phyloP scores from a whole-genome alignment of 2,113 vertebrate genomes.

The Pterocles gutturalis region DNA sequence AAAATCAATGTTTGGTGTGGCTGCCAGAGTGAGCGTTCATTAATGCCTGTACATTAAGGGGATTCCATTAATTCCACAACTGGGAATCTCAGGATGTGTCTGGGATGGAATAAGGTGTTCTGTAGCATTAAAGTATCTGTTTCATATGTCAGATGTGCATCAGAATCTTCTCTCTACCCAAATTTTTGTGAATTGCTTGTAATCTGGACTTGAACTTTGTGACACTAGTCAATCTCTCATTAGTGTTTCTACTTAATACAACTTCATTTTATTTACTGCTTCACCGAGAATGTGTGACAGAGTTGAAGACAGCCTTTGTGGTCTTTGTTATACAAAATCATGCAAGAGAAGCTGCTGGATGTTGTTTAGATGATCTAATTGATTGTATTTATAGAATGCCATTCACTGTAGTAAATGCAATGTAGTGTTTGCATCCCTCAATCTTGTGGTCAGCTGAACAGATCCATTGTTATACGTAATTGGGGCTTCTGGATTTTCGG shows the following conservation, averaged over 20 bases:
- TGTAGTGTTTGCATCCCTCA: constrained; percentile 8
- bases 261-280: constrained; percentile 37
- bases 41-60: not conserved
- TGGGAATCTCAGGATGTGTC: not conserved
- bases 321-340: constrained; percentile 1
- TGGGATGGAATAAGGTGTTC: not conserved
- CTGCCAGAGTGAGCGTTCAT: not conserved
- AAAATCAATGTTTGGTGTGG: not conserved
- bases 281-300: not conserved
- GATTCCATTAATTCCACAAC: not conserved
- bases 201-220: not conserved
- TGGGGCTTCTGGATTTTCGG: constrained; percentile 50
- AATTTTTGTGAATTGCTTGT: not conserved
- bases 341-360: constrained; percentile 42
- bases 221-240: not conserved
- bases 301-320: constrained; percentile 23
- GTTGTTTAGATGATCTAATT: constrained; percentile 41
- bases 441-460: constrained; percentile 1
- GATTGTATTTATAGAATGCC: constrained; percentile 16
- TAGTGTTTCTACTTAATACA: not conserved
- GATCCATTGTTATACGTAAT: constrained; percentile 24
- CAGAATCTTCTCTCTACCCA: not conserved
- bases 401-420: constrained; percentile 37
- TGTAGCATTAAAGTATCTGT: not conserved
- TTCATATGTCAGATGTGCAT: not conserved